A percentile compares a stretch with the other conserved stretches of the same genome.
phyloP scores from a whole-genome alignment of 2,888 invertebrate genomes.

The Polymixis flavicincta region DNA sequence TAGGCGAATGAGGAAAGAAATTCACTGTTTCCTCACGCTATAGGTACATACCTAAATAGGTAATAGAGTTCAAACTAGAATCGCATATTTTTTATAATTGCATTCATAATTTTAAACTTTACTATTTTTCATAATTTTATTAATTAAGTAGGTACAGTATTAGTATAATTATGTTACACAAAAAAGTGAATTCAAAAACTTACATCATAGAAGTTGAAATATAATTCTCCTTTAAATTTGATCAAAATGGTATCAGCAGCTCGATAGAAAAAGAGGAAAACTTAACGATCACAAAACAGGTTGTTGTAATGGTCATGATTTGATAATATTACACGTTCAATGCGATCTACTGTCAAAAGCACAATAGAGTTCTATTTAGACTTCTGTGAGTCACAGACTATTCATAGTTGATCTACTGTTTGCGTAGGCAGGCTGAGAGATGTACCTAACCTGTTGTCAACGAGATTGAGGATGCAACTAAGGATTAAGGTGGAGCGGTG shows the following conservation, averaged over 20 bases:
- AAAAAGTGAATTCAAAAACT: neutral
- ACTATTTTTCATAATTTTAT: no score
- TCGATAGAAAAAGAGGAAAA: neutral
- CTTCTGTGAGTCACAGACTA: conserved; percentile 38
- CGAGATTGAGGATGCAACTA: conserved; percentile 60
- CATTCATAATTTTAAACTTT: no score
- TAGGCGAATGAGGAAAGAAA: neutral
- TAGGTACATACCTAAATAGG: neutral
- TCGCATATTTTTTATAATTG: no score
- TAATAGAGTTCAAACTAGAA: neutral
- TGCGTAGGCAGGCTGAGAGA: conserved; percentile 23
- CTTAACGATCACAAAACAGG: conserved; percentile 18
- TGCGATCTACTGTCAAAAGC: conserved; percentile 7
- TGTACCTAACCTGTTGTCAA: conserved; percentile 22
- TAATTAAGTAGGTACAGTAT: neutral
- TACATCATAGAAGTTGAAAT: neutral
- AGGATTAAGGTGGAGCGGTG: conserved; percentile 16
- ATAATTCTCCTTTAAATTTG: neutral
- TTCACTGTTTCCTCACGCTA: neutral
- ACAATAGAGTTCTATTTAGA: conserved; percentile 24
- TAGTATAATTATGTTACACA: neutral
- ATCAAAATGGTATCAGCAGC: neutral
- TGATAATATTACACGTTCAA: conserved; percentile 36
- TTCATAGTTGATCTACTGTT: conserved; percentile 28
- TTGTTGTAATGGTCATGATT: conserved; percentile 39